Evolutionary conservation across 1,140 invertebrate species (phyloP).

Genomic region (Theocolax elegans): DNA sequence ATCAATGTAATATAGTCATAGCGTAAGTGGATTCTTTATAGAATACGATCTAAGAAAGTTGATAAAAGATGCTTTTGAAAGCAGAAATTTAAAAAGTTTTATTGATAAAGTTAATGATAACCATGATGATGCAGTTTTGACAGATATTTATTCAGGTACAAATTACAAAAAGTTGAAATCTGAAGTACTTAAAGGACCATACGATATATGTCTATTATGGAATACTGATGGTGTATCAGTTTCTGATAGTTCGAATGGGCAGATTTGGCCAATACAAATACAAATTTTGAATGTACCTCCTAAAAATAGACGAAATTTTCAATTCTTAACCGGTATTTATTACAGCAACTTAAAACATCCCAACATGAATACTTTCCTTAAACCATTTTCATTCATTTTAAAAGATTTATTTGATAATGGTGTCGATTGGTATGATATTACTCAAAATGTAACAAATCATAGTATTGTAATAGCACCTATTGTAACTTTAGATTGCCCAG

Average conservation of each 20-base stretch:
- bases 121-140: neutral
- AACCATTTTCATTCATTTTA: neutral
- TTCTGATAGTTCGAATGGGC: conserved; percentile 26
- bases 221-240: conserved; percentile 32
- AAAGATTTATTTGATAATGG: neutral
- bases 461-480: conserved; percentile 16
- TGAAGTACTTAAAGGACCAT: neutral
- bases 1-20: neutral
- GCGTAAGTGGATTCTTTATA: neutral
- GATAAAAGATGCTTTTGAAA: conserved; percentile 1
- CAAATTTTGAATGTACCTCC: conserved; percentile 27
- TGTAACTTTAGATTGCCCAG: conserved; percentile 3
- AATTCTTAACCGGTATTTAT: conserved; percentile 21
- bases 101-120: neutral
- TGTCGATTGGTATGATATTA: neutral
- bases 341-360: conserved; percentile 29
- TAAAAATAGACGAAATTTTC: conserved; percentile 10
- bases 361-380: neutral
- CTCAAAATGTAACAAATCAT: no score
- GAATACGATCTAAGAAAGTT: neutral
- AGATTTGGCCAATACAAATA: conserved; percentile 31
- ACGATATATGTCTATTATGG: conserved; percentile 34
- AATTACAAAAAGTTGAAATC: neutral
- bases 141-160: neutral
- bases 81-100: neutral